Percentiles rank a stretch among this genome's conserved stretches.
Conservation (phyloP, 2,888 invertebrate species). For the Lymantria monacha region DNA sequence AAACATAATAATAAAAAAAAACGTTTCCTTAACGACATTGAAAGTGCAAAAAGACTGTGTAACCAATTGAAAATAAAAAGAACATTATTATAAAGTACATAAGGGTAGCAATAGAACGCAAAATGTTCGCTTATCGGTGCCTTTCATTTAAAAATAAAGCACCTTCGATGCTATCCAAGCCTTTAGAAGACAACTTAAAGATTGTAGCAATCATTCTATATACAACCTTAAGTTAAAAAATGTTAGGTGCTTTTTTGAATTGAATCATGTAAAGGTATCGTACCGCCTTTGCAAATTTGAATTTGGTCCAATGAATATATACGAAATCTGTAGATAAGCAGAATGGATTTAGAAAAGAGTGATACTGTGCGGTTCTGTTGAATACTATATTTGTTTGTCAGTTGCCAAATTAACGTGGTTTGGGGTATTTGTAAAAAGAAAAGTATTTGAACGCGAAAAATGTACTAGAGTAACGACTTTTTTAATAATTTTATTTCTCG, state of each 20-base stretch:
- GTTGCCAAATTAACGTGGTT: slow-evolving; percentile 2
- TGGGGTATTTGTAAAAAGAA: background rate
- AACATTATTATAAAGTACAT: slow-evolving; percentile 30
- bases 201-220: slow-evolving; percentile 9
- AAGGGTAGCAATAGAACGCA: slow-evolving; percentile 33
- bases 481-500: too few species aligned
- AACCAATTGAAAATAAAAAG: slow-evolving; percentile 36
- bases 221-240: slow-evolving; percentile 9
- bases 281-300: slow-evolving; percentile 33
- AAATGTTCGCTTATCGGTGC: slow-evolving; percentile 33
- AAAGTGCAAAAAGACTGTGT: background rate
- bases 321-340: slow-evolving; percentile 37
- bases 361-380: slow-evolving; percentile 27
- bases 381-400: slow-evolving; percentile 21
- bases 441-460: background rate
- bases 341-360: slow-evolving; percentile 31
- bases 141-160: slow-evolving; percentile 41
- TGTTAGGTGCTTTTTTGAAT: slow-evolving; percentile 11
- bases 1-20: too few species aligned
- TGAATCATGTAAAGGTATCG: slow-evolving; percentile 9
- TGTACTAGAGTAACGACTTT: background rate
- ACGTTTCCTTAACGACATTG: too few species aligned
- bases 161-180: slow-evolving; percentile 32
- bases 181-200: slow-evolving; percentile 26
- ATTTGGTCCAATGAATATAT: slow-evolving; percentile 40